Evolutionary conservation across 2,888 invertebrate species (phyloP), one percentile per base, ranked within the genome.

Genomic region (Heliconius ismenius): DNA sequence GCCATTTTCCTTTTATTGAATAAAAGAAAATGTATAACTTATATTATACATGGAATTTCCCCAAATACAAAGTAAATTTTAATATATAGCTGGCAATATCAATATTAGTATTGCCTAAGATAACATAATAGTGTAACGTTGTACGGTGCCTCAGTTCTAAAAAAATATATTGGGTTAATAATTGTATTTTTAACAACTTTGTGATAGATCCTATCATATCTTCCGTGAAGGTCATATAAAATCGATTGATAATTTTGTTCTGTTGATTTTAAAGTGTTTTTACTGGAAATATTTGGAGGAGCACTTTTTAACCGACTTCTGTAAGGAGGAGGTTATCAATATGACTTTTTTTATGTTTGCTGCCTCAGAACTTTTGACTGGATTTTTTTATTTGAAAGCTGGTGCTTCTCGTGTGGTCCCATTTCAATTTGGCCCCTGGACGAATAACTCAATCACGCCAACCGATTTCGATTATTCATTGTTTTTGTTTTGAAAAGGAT

Each of bases 61-160:
- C n/a, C 13, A 65, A 39, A 67, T 67, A 67, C 24, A 39, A 67
- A 43, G 67, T 39, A 18, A 24, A 24, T 67, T 67, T 24, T 67
- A 9, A 18, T 67, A 67, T 43, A 67, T 43, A 67, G 67, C 67
- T 67, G 39, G 39, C 67, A 67, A 67, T 67, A 15, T 67, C 39
- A 67, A 67, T 67, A 67, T 39, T 39, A 39, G 24, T 39, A 67
- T 24, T 24, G 39, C 67, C 67, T 67, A 67, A 43, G 7, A 67
- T 67, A 67, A 67, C 24, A 67, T 67, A 39, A 67, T 67, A 67
- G 67, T 67, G 39, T 11, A 15, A 67, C 67, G 4, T 39, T 39
- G 15, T 67, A 24, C 67, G 67, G 24, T 67, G 39, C 2, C 2
- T 15, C 24, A 7, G 7, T 67, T 67, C 36, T 24, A 54, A n/a